A percentile compares a stretch with the other conserved stretches of the same genome.
These are phyloP conservation scores for Brachionus paranguensis DNA, from an alignment of 1,140 invertebrate genomes.

Conservation along the genomic window DNA sequence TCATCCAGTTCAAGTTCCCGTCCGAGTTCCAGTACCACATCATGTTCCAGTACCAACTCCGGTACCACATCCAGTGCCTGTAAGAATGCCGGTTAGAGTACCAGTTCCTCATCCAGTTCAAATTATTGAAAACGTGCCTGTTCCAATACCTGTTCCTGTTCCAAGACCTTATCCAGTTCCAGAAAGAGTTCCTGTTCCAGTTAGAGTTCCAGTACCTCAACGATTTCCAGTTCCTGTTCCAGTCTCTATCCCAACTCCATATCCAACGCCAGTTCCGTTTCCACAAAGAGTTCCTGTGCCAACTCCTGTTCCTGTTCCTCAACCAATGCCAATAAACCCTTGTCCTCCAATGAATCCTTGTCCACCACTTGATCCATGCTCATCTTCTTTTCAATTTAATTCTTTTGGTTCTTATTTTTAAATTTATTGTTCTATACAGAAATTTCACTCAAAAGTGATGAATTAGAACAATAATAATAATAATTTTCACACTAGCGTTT, in stretches of 20 bases:
- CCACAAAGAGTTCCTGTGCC: background rate
- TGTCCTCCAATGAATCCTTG: background rate
- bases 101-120: constrained; percentile 5
- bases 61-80: background rate
- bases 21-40: background rate
- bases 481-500: too few species aligned
- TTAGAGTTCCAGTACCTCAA: background rate
- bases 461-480: background rate
- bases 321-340: background rate
- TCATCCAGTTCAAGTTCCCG: background rate
- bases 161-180: background rate
- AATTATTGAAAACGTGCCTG: background rate
- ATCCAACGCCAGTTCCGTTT: background rate
- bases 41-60: background rate
- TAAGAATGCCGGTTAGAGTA: background rate
- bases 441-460: background rate
- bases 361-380: background rate
- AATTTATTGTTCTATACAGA: background rate
- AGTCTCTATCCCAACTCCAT: background rate
- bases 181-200: background rate
- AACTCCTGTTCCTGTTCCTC: background rate
- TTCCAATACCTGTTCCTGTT: background rate
- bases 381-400: background rate
- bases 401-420: background rate
- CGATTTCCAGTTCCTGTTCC: background rate